Percentiles rank a stretch among this genome's conserved stretches.
These are phyloP conservation scores for Labrus mixtus DNA, from an alignment of 2,113 vertebrate genomes.

Conservation along the genomic window DNA sequence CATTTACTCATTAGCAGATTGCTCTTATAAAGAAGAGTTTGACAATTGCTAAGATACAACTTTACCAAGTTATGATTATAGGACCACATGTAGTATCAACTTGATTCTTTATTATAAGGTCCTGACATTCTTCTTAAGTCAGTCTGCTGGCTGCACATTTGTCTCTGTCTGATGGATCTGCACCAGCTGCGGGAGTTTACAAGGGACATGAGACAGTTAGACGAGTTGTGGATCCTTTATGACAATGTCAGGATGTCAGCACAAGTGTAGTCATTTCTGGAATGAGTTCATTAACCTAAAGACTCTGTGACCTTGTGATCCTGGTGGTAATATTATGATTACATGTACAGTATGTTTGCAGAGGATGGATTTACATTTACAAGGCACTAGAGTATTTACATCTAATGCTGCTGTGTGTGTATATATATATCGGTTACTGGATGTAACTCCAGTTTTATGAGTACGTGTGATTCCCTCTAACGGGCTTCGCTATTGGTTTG, in stretches of 20 bases:
- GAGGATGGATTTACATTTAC: neutral
- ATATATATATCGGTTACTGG: too few species aligned
- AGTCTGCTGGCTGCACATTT: slow-evolving; percentile 43
- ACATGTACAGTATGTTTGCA: slow-evolving; percentile 2
- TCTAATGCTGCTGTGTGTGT: neutral
- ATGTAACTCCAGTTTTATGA: too few species aligned
- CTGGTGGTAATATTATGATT: neutral
- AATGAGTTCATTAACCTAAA: neutral
- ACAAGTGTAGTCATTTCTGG: neutral
- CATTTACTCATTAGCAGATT: slow-evolving; percentile 56
- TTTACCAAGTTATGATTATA: neutral
- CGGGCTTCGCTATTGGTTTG: too few species aligned
- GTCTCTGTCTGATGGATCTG: slow-evolving; percentile 30
- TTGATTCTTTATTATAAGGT: slow-evolving; percentile 34
- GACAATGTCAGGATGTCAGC: slow-evolving; percentile 17
- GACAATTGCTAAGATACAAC: neutral
- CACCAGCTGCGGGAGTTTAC: slow-evolving; percentile 43
- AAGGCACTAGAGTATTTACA: neutral
- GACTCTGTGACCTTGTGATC: neutral
- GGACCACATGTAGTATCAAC: too few species aligned
- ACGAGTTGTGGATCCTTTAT: slow-evolving; percentile 23
- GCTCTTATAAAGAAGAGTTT: slow-evolving; percentile 18
- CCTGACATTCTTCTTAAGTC: slow-evolving; percentile 20
- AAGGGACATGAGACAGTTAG: slow-evolving; percentile 2
- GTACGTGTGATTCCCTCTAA: too few species aligned